Percentiles rank a stretch among this genome's conserved stretches.
Conservation (phyloP, 2,797 vertebrate species). For the Ceryle rudis region DNA sequence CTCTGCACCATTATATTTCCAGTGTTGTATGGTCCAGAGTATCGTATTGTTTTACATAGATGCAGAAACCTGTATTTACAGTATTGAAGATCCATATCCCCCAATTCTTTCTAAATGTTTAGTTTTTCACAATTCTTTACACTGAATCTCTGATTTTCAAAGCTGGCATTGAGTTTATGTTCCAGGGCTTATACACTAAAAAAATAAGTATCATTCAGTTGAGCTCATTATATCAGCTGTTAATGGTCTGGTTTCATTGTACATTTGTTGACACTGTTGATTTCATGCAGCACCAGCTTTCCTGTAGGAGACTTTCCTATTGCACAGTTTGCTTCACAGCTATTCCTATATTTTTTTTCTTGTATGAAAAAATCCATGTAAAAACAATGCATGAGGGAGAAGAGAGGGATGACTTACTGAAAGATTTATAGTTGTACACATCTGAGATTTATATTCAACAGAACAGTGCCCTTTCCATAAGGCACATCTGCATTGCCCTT, state of each 20-base stretch:
- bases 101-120: not conserved
- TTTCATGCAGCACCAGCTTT: not conserved
- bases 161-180: not conserved
- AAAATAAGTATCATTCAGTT: not conserved
- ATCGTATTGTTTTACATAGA: not conserved
- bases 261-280: not conserved
- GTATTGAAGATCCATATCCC: not conserved
- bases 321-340: not conserved
- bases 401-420: not conserved
- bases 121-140: not conserved
- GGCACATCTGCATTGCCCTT: not conserved
- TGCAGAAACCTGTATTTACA: not conserved
- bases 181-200: not conserved
- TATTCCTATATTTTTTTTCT: not conserved
- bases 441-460: not conserved
- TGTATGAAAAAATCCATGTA: not conserved
- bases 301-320: not conserved
- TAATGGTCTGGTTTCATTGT: not conserved
- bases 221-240: not conserved
- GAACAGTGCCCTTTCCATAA: not conserved
- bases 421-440: not conserved
- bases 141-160: not conserved
- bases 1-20: not conserved
- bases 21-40: not conserved
- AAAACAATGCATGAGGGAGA: not conserved